A percentile compares a stretch with the other conserved stretches of the same genome.
Evolutionary conservation across 2,797 vertebrate genomes (phyloP).

Genomic region (Tragopan temminckii): DNA sequence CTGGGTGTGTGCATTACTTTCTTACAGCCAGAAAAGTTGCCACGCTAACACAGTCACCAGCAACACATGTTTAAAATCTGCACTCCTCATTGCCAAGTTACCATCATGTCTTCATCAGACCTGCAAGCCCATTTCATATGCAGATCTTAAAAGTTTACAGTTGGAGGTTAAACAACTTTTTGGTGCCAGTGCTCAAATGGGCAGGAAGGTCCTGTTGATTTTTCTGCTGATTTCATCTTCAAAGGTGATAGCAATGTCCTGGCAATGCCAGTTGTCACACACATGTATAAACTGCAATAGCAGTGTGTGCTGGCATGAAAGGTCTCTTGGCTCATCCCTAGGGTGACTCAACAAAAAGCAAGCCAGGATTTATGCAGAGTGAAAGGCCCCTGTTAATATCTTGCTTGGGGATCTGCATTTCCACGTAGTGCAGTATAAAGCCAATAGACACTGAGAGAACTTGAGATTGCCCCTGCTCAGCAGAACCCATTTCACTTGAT

Average conservation of each 20-base stretch:
- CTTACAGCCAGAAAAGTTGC: neutral
- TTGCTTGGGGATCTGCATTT: neutral
- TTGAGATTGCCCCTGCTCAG: neutral
- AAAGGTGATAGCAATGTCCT: fast-evolving
- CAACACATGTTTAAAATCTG: neutral
- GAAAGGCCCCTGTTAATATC: neutral
- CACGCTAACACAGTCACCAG: neutral
- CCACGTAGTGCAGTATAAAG: neutral
- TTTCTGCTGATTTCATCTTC: neutral
- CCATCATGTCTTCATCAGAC: fast-evolving
- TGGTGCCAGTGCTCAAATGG: neutral
- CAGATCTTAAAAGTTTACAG: neutral
- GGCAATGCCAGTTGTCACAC: neutral
- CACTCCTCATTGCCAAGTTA: fast-evolving
- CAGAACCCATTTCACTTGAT: neutral
- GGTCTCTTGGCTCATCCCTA: neutral
- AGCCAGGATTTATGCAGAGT: neutral
- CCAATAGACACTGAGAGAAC: neutral
- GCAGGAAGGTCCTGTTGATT: neutral
- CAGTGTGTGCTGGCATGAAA: neutral
- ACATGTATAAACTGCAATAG: neutral
- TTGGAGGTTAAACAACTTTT: neutral
- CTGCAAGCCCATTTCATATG: neutral
- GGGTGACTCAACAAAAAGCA: neutral
- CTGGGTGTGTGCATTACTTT: neutral